Evolutionary conservation across 1,140 invertebrate species (phyloP), one percentile per base, ranked within the genome.

Genomic region (Drosophila navojoa): DNA sequence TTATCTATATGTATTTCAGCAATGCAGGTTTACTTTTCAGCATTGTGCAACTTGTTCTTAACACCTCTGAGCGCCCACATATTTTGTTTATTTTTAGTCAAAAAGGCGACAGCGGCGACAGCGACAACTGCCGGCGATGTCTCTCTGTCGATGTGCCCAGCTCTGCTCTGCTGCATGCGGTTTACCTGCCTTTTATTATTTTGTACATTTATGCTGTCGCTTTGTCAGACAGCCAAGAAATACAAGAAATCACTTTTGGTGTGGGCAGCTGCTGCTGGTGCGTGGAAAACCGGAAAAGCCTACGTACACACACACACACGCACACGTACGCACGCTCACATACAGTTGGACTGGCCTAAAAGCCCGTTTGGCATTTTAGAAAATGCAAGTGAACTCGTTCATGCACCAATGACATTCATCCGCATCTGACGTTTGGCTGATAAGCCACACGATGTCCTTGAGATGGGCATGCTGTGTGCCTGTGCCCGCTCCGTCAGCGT

Each of bases 251-350:
- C 38, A 38, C 45, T 61, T 59, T 70, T 63, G 54, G 29, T 59
- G 70, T 72, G 70, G 70, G 70, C 35, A 3, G 35, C 52, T 42
- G 70, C 35, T 13, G 35, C 58, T 47, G 15, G 50, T 49, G 72
- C 64, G 84, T 87, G 79, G 76, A 73, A 82, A 87, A 87, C 84
- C 84, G 84, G 84, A 87, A 89, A 87, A 87, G 67, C 84, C 82
- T 74, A 87, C 84, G 73, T 80, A n/a, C 42, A 29, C 29, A 19
- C 16, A 22, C 11, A 13, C 25, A 47, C 13, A 59, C 3, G 13
- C 40, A 27, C 15, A 16, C 2, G 25, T 25, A 29, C 27, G 7
- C 9, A 11, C 22, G 9, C 25, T 32, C 7, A 59, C 10, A 22
- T 15, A 16, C 19, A 47, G 4, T 29, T 45, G 11, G 40, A 35